phyloP scores from a whole-genome alignment of 2,797 vertebrate genomes.

The Darevskia mixta region DNA sequence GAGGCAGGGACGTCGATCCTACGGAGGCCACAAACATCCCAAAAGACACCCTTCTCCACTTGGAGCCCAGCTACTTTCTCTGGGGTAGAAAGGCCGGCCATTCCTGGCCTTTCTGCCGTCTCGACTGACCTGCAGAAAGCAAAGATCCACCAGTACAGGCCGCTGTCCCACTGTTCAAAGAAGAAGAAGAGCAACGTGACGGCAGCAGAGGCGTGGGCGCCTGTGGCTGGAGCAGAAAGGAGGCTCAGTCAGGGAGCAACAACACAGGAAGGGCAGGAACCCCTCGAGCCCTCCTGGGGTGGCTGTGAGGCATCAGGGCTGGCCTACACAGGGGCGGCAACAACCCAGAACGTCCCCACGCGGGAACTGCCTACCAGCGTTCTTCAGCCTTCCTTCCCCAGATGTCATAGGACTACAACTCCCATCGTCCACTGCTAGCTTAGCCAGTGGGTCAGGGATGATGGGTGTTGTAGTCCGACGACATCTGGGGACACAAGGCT shows the following conservation, averaged over 20 bases:
- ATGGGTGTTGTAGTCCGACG: too few relatives aligned
- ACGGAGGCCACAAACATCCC: not conserved
- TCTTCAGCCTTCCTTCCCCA: too few relatives aligned
- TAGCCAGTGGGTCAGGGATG: too few relatives aligned
- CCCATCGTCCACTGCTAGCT: too few relatives aligned
- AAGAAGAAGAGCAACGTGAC: constrained; percentile 89
- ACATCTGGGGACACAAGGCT: too few relatives aligned
- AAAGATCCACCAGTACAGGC: constrained; percentile 91
- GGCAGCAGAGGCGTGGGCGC: constrained; percentile 85
- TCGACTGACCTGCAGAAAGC: constrained; percentile 85
- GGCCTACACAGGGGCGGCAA: too few relatives aligned
- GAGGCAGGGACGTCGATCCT: too few relatives aligned
- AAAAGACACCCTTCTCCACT: not conserved
- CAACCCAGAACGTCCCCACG: not conserved
- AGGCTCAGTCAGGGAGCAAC: constrained; percentile 73
- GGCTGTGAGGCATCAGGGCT: not conserved
- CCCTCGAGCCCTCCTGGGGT: too few relatives aligned
- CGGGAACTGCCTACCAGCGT: too few relatives aligned
- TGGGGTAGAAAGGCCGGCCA: not conserved
- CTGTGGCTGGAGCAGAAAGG: constrained; percentile 78
- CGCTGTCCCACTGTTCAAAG: constrained; percentile 89
- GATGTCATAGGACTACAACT: too few relatives aligned
- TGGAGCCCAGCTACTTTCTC: not conserved
- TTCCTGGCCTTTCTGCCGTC: not conserved
- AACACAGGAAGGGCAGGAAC: not conserved